phyloP scores from a whole-genome alignment of 2,113 vertebrate species.

The Tichodroma muraria region DNA sequence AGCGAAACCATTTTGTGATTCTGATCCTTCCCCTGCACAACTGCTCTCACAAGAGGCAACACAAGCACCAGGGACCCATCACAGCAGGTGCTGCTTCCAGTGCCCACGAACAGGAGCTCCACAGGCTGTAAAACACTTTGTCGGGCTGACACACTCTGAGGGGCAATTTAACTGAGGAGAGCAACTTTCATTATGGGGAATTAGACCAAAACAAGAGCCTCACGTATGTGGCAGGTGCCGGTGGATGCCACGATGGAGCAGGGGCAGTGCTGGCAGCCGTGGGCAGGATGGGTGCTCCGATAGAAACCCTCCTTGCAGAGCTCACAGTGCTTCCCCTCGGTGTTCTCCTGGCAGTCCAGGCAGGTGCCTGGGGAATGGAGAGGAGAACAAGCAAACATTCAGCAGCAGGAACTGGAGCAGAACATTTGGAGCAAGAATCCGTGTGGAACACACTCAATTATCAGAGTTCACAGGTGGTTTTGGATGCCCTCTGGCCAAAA shows the following conservation, averaged over 20 bases:
- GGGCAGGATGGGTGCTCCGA: constrained; percentile 21
- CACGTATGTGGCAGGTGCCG: constrained; percentile 82
- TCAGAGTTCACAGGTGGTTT: neutral
- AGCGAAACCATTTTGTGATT: neutral
- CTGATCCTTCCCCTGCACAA: neutral
- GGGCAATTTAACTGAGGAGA: neutral
- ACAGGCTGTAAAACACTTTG: neutral
- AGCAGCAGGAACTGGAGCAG: constrained; percentile 6
- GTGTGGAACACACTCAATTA: neutral
- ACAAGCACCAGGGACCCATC: neutral
- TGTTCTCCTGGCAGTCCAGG: constrained; percentile 85
- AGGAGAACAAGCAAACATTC: neutral
- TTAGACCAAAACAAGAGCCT: constrained; percentile 9
- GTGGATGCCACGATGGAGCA: constrained; percentile 86
- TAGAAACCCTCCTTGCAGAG: constrained; percentile 83
- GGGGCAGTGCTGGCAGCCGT: constrained; percentile 80
- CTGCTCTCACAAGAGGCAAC: neutral
- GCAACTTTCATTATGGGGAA: neutral
- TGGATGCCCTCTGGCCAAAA: constrained; percentile 5
- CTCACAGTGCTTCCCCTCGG: constrained; percentile 84
- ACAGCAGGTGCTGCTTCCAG: neutral
- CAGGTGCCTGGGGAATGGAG: constrained; percentile 74
- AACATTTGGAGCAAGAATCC: constrained; percentile 19
- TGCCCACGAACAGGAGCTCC: neutral
- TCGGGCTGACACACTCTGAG: neutral